These are phyloP conservation scores for Daphoenositta chrysoptera DNA, from an alignment of 2,113 vertebrate genomes.

Conservation along the genomic window DNA sequence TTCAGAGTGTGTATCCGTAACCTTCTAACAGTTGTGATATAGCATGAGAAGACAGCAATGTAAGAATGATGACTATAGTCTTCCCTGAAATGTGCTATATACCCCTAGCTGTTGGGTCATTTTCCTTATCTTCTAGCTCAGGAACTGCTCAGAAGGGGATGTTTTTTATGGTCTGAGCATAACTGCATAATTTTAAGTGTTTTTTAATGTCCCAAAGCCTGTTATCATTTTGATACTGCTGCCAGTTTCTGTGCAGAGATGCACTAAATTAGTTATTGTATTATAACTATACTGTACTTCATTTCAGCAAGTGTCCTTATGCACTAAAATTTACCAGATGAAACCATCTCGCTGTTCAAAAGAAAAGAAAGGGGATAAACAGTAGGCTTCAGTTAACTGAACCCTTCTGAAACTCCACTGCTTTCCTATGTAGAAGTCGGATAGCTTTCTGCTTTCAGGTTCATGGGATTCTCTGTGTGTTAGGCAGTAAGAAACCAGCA, in stretches of 20 bases:
- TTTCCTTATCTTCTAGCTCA: background rate
- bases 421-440: background rate
- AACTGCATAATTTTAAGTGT: background rate
- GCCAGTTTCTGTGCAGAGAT: background rate
- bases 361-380: background rate
- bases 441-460: background rate
- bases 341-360: background rate
- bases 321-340: background rate
- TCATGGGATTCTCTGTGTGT: background rate
- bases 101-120: background rate
- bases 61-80: background rate
- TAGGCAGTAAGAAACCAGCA: conserved; percentile 12
- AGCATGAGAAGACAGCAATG: background rate
- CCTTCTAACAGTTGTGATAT: background rate
- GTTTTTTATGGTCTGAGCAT: background rate
- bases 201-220: background rate
- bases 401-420: background rate
- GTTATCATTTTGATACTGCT: background rate
- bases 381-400: background rate
- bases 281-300: background rate
- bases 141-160: background rate
- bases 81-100: background rate
- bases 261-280: background rate
- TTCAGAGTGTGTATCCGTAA: background rate
- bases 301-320: background rate